These are phyloP conservation scores for Hirtodrosophila histrioides DNA, from an alignment of 2,888 invertebrate genomes.

Conservation along the genomic window DNA sequence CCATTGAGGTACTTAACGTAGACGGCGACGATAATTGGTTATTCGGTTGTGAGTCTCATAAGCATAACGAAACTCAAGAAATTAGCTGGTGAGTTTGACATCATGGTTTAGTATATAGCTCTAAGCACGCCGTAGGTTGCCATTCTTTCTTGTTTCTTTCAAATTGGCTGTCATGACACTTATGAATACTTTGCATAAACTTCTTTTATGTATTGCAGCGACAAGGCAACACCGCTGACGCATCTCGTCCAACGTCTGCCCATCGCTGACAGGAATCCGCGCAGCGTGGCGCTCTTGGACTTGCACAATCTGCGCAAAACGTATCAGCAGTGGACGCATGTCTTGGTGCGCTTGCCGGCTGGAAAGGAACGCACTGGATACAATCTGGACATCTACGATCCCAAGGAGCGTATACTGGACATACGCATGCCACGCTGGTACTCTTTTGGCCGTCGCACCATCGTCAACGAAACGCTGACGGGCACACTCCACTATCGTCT, in stretches of 20 bases:
- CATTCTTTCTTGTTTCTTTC: too few species aligned
- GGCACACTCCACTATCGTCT: conserved; percentile 87
- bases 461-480: conserved; percentile 86
- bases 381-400: conserved; percentile 88
- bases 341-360: conserved; percentile 88
- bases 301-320: conserved; percentile 87
- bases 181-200: too few species aligned
- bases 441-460: conserved; percentile 81
- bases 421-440: conserved; percentile 83
- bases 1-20: conserved; percentile 89
- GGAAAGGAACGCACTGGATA: conserved; percentile 84
- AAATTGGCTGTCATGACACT: neutral
- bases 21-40: conserved; percentile 89
- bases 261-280: conserved; percentile 81
- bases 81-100: conserved; percentile 42
- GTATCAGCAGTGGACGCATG: conserved; percentile 88
- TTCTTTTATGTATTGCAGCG: conserved; percentile 32
- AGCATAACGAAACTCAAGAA: conserved; percentile 23
- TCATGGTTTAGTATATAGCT: too few species aligned
- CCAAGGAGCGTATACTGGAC: conserved; percentile 83
- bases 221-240: conserved; percentile 86
- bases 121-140: too few species aligned
- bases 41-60: conserved; percentile 89
- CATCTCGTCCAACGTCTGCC: conserved; percentile 86
- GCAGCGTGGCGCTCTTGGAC: conserved; percentile 86